phyloP scores from a whole-genome alignment of 2,113 vertebrate species.

The Mustelus asterias region DNA sequence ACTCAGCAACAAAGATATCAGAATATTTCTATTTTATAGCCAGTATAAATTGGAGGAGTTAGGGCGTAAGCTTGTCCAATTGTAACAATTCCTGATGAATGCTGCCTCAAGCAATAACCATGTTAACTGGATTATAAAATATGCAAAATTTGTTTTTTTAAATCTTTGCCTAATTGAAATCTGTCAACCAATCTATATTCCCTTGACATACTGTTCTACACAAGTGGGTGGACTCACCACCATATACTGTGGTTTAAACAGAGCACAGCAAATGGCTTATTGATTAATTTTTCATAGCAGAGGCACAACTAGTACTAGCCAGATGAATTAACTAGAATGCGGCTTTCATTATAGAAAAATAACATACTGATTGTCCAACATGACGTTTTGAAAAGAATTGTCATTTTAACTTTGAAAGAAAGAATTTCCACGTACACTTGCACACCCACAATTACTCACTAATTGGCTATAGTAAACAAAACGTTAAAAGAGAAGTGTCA shows the following conservation, averaged over 20 bases:
- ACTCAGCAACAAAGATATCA: background rate
- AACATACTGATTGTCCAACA: background rate
- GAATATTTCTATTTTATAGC: background rate
- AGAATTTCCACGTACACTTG: background rate
- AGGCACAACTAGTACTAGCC: background rate
- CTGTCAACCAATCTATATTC: background rate
- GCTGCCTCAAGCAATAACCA: background rate
- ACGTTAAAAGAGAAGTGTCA: background rate
- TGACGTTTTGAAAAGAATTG: background rate
- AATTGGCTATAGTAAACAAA: background rate
- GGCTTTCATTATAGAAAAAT: background rate
- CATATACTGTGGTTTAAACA: background rate
- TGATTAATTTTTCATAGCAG: background rate
- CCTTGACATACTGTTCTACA: background rate
- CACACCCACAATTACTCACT: background rate
- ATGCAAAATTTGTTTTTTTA: background rate
- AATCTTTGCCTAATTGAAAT: background rate
- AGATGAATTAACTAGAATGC: background rate
- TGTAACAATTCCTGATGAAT: background rate
- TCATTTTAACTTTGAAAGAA: background rate
- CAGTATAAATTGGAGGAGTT: background rate
- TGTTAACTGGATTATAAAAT: background rate
- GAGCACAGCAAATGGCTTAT: conserved; percentile 3
- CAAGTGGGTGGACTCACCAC: background rate
- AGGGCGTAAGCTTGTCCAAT: background rate